phyloP scores from a whole-genome alignment of 2,113 vertebrate species.

The Sinocyclocheilus anshuiensis region DNA sequence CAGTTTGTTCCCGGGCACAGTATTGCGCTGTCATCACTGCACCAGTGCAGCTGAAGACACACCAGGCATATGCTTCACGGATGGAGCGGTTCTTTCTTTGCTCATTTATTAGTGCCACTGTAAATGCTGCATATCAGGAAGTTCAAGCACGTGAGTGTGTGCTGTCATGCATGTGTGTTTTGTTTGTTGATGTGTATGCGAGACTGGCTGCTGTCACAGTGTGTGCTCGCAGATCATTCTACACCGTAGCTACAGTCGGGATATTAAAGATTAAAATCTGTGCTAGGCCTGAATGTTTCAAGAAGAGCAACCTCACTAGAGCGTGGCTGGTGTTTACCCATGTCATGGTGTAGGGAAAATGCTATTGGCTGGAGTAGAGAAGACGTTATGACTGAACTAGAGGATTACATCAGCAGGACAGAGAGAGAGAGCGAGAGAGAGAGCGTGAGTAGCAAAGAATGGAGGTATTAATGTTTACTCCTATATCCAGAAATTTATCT shows the following conservation, averaged over 20 bases:
- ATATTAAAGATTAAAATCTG: slow-evolving; percentile 58
- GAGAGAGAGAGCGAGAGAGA: slow-evolving; percentile 1
- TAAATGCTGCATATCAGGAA: not conserved
- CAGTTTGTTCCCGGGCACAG: slow-evolving; percentile 9
- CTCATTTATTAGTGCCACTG: not conserved
- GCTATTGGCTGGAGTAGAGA: slow-evolving; percentile 30
- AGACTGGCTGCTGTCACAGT: slow-evolving; percentile 33
- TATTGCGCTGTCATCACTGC: slow-evolving; percentile 45
- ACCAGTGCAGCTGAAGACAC: slow-evolving; percentile 30
- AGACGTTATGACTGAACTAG: not conserved
- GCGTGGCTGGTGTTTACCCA: slow-evolving; percentile 45
- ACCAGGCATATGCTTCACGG: not conserved
- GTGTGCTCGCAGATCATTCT: slow-evolving; percentile 24
- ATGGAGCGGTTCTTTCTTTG: not conserved
- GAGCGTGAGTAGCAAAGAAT: not conserved
- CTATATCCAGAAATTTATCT: not conserved
- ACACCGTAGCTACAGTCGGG: slow-evolving; percentile 40
- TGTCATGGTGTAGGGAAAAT: slow-evolving; percentile 12
- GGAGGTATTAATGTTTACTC: slow-evolving; percentile 7
- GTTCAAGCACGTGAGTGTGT: not conserved
- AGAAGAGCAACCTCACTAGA: slow-evolving; percentile 40
- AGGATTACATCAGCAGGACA: slow-evolving; percentile 46
- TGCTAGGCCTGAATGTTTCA: slow-evolving; percentile 55
- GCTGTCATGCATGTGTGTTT: slow-evolving; percentile 21
- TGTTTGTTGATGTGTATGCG: slow-evolving; percentile 35